Evolutionary conservation across 2,888 invertebrate genomes (phyloP).

Genomic region (Drosophila tripunctata): DNA sequence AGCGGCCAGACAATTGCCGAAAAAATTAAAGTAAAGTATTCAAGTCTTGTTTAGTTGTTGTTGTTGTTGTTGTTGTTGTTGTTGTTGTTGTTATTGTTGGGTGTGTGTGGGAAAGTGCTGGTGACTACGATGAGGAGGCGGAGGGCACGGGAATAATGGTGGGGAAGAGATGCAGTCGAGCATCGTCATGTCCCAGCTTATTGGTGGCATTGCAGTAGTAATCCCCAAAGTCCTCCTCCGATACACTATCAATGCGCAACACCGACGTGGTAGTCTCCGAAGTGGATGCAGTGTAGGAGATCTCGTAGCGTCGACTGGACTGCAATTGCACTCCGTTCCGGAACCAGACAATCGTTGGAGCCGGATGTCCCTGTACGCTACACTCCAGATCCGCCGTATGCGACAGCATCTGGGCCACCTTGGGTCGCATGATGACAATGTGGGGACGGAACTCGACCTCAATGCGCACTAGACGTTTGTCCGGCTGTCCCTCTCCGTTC

Average conservation of each 20-base stretch:
- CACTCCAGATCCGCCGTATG: conserved; percentile 82
- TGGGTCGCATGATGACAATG: conserved; percentile 82
- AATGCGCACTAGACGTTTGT: conserved; percentile 78
- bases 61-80: not conserved
- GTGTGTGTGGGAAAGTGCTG: conserved; percentile 30
- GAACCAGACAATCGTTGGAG: conserved; percentile 83
- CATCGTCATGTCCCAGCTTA: conserved; percentile 82
- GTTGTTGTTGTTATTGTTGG: not conserved
- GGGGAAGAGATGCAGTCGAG: conserved; percentile 82
- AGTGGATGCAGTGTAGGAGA: conserved; percentile 82
- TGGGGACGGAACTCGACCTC: conserved; percentile 84
- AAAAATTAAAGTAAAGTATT: conserved; percentile 53
- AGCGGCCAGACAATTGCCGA: conserved; percentile 61
- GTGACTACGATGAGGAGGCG: conserved; percentile 48
- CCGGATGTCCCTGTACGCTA: conserved; percentile 83
- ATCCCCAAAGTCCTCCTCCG: conserved; percentile 82
- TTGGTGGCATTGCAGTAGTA: conserved; percentile 84
- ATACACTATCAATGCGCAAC: conserved; percentile 78
- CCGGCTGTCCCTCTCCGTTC: conserved; percentile 83
- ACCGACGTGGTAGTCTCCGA: conserved; percentile 83
- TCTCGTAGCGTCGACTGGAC: conserved; percentile 75
- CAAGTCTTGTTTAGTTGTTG: conserved; percentile 59
- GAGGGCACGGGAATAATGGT: conserved; percentile 80
- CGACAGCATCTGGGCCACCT: conserved; percentile 81
- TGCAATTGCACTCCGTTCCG: conserved; percentile 78